phyloP scores from a whole-genome alignment of 2,888 invertebrate genomes.

The Lysandra bellargus region DNA sequence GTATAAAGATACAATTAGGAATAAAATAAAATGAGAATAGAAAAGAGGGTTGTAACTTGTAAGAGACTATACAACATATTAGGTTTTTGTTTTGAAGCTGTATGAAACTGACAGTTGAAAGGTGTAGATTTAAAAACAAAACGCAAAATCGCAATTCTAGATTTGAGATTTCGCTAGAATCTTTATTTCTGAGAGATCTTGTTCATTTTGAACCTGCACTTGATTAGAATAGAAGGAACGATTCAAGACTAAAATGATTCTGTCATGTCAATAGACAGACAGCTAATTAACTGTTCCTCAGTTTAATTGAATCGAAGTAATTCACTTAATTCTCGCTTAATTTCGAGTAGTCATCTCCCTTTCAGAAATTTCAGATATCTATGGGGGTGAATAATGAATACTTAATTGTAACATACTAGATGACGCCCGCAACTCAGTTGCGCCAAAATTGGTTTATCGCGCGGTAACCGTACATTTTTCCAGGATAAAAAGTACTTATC shows the following conservation, averaged over 20 bases:
- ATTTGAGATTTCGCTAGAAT: too few species aligned
- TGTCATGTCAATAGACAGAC: neutral
- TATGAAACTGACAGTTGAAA: too few species aligned
- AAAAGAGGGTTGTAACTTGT: neutral
- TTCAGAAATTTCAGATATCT: neutral
- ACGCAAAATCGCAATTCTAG: neutral
- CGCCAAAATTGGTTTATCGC: too few species aligned
- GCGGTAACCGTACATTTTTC: too few species aligned
- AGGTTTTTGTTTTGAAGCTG: too few species aligned
- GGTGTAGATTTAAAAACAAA: too few species aligned
- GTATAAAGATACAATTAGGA: too few species aligned
- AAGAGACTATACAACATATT: neutral
- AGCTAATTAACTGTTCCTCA: neutral
- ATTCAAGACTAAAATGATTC: neutral
- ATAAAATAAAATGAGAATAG: too few species aligned
- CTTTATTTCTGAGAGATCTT: neutral
- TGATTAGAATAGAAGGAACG: neutral
- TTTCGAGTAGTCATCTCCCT: neutral
- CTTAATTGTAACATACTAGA: neutral
- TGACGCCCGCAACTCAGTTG: too few species aligned
- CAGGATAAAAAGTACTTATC: too few species aligned
- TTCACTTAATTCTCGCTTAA: neutral
- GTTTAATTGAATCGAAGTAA: conserved; percentile 2
- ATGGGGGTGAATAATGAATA: neutral
- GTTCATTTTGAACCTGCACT: neutral